Base-by-base conservation (phyloP, 2,113 vertebrate species). In the Xiphophorus couchianus region DNA sequence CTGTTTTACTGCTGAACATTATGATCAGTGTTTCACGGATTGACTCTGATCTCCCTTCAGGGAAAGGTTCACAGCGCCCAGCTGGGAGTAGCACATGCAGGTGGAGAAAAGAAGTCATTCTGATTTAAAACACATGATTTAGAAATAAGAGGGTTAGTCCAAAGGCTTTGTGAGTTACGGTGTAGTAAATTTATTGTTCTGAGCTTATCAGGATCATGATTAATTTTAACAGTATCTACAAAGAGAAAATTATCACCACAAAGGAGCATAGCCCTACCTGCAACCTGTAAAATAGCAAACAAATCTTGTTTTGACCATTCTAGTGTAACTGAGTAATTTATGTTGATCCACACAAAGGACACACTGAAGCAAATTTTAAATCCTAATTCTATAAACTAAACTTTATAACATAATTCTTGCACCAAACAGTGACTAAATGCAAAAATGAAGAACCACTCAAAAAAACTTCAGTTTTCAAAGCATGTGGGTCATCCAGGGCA, bases 21-120 rank as follows among this genome's bases (percentile, higher is more conserved):
- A 58, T 35, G 68, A 35, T 51, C 51, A 35, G 51, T n/a, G 51
- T 70, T 70, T 60, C 51, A 51, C 13, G 30, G 68, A 71, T 48
- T 29, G 39, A 61, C 31, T 71, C 25, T 68, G 29, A 48, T 25
- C 69, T 71, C 69, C 69, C 69, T 71, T n/a, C 33, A 37, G 69
- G 54, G 51, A 37, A 29, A 28, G 5, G 11, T 60, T 27, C 31
- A 27, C 1, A 14, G 48, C 22, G 17, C 51, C 69, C 69, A 71
- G 69, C 54, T 28, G 69, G 58, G 69, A 37, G 54, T 17, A 27
- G 33, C 2, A 35, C 22, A 25, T 35, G 51, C 68, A 70, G 68
- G 48, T 70, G 68, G 48, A 12, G 29, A 60, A 22, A 7, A 48
- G 39, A 15, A 27, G 31, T 29, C 13, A 9, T 70, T 58, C 30